Percentiles rank a stretch among this genome's conserved stretches.
phyloP scores from a whole-genome alignment of 2,888 invertebrate genomes.

The Acrobasis consociella region DNA sequence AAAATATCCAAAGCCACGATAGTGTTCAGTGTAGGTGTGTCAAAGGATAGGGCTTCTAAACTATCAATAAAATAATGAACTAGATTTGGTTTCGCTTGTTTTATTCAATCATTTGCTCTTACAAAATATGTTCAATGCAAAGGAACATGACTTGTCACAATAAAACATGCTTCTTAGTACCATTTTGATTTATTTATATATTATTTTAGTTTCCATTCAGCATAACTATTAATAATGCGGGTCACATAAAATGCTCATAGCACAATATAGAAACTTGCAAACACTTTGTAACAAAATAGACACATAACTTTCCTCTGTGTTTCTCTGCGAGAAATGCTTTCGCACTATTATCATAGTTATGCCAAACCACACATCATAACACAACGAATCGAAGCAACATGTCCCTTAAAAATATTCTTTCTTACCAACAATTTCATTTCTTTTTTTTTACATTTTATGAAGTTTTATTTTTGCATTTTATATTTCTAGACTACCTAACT shows the following conservation, averaged over 20 bases:
- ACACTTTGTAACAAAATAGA: constrained; percentile 84
- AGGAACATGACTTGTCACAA: constrained; percentile 83
- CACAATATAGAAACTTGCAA: constrained; percentile 83
- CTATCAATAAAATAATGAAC: constrained; percentile 59
- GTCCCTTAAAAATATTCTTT: constrained; percentile 85
- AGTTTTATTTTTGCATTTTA: constrained; percentile 84
- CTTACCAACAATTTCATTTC: constrained; percentile 84
- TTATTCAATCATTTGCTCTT: constrained; percentile 83
- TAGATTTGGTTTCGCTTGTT: constrained; percentile 80
- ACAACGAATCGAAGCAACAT: constrained; percentile 83
- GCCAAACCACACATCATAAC: constrained; percentile 80
- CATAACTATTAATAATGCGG: constrained; percentile 83
- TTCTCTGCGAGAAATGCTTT: constrained; percentile 78
- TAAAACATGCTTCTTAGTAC: constrained; percentile 83
- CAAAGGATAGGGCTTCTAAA: constrained; percentile 23
- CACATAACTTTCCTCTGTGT: constrained; percentile 76
- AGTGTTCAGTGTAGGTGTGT: too few relatives aligned
- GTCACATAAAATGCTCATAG: constrained; percentile 83
- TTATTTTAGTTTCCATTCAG: constrained; percentile 81
- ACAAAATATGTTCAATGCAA: constrained; percentile 84
- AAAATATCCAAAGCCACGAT: too few relatives aligned
- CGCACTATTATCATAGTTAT: constrained; percentile 80
- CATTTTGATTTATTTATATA: constrained; percentile 82
- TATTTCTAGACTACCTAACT: constrained; percentile 82
- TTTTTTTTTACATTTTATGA: constrained; percentile 83